Percentiles rank a stretch among this genome's conserved stretches.
Evolutionary conservation across 2,113 vertebrate genomes (phyloP).

Genomic region (Calyptommatus sinebrachiatus): DNA sequence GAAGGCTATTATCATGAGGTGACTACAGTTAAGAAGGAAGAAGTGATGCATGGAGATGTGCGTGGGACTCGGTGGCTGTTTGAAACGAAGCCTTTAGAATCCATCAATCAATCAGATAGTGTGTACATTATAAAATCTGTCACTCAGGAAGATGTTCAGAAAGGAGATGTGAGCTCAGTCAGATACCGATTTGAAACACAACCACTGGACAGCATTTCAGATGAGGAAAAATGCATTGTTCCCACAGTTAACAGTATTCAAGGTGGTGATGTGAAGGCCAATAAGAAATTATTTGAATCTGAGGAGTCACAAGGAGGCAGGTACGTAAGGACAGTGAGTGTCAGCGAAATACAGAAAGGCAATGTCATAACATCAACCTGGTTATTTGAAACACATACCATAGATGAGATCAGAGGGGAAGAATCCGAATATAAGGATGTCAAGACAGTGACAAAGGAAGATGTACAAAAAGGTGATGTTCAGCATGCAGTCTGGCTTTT

Average conservation of each 20-base stretch:
- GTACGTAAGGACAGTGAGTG: slow-evolving; percentile 80
- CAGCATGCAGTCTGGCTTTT: slow-evolving; percentile 90
- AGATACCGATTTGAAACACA: slow-evolving; percentile 91
- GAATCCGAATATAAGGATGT: slow-evolving; percentile 79
- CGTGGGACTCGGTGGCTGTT: slow-evolving; percentile 88
- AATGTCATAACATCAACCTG: slow-evolving; percentile 87
- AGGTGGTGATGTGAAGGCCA: slow-evolving; percentile 82
- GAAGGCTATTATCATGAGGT: slow-evolving; percentile 89
- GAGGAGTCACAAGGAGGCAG: slow-evolving; percentile 62
- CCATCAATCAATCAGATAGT: slow-evolving; percentile 82
- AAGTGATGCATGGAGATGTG: slow-evolving; percentile 84
- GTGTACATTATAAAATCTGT: slow-evolving; percentile 89
- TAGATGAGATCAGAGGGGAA: slow-evolving; percentile 84
- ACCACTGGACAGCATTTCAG: slow-evolving; percentile 82
- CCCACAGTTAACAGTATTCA: slow-evolving; percentile 79
- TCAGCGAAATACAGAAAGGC: slow-evolving; percentile 87
- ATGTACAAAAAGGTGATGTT: slow-evolving; percentile 83
- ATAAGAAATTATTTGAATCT: slow-evolving; percentile 82
- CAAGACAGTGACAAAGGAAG: slow-evolving; percentile 81
- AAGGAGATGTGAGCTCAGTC: slow-evolving; percentile 84
- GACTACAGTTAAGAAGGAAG: slow-evolving; percentile 89
- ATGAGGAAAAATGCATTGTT: slow-evolving; percentile 68
- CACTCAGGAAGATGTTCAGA: slow-evolving; percentile 86
- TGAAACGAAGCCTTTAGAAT: slow-evolving; percentile 90
- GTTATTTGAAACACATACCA: slow-evolving; percentile 88